Conservation (phyloP, 2,888 invertebrate genomes). For the Anagyrus pseudococci region DNA sequence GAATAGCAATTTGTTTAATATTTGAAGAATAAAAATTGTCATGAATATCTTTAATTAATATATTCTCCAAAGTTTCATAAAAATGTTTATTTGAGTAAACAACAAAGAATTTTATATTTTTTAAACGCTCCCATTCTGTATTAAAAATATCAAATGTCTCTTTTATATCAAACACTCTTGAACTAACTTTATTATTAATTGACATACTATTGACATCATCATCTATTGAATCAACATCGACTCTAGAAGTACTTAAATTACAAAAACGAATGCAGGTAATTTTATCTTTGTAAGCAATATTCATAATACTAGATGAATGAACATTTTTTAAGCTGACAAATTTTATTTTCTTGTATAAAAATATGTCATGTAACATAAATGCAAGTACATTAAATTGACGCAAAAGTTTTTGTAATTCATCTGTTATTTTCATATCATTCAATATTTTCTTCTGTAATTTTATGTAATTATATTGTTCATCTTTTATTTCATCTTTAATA, state of each 20-base stretch:
- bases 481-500: conserved; percentile 45
- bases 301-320: not conserved
- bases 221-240: no score
- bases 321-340: conserved; percentile 38
- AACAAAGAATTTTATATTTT: conserved; percentile 19
- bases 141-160: conserved; percentile 13
- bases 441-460: conserved; percentile 38
- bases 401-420: not conserved
- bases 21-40: conserved; percentile 15
- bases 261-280: not conserved
- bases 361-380: conserved; percentile 44
- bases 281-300: conserved; percentile 7
- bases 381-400: conserved; percentile 42
- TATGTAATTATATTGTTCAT: conserved; percentile 42
- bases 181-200: not conserved
- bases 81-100: conserved; percentile 21
- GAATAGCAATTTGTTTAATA: conserved; percentile 15
- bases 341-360: conserved; percentile 42
- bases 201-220: conserved; percentile 16
- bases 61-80: conserved; percentile 8
- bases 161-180: conserved; percentile 12
- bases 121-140: conserved; percentile 1
- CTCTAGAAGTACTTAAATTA: not conserved
- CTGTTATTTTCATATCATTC: conserved; percentile 23
- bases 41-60: conserved; percentile 1